Base-by-base conservation (phyloP, 2,797 vertebrate species). In the Lutjanus argentimaculatus region DNA sequence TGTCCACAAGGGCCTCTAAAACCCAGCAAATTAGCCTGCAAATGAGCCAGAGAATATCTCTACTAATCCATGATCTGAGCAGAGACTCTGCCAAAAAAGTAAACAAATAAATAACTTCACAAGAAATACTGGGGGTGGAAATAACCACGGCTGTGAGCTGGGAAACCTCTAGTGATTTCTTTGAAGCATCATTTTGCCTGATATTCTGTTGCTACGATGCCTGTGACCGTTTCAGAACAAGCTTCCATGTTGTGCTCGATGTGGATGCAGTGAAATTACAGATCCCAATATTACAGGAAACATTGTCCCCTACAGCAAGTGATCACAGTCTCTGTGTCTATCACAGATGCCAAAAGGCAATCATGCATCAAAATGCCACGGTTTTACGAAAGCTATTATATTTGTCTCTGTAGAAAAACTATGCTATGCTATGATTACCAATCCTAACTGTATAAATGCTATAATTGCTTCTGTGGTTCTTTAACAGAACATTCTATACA, bases 1-100 rank as follows among this genome's bases (percentile, higher is more conserved):
- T 93, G 94, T 95, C 94, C 94, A 91, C 89, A 65, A 84, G 92
- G 94, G 89, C 91, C 90, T 91, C 87, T 93, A 94, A 95, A 94
- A 93, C 91, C 91, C 92, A 79, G 89, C 91, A 95, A 96, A 95
- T 96, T 94, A 96, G 93, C 88, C 90, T 81, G 91, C 94, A 95
- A 95, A 95, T 95, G 92, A 96, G 95, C 92, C 93, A 87, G 90
- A 92, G 91, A 93, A 93, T 93, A 94, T 95, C 91, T 94, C 87
- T 51, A 78, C 92, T 96, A 96, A 96, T 95, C 95, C 94, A 82
- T 84, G 89, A 95, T 95, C 94, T 93, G 93, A 95, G 92, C 73
- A 45, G 78, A 80, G 83, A 87, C 88, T 77, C 83, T 86, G 91
- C 90, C 93, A 92, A 88, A 93, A 93, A 93, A 90, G 88, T 91